Evolutionary conservation across 1,140 invertebrate species (phyloP).

Genomic region (Drosophila lacertosa): DNA sequence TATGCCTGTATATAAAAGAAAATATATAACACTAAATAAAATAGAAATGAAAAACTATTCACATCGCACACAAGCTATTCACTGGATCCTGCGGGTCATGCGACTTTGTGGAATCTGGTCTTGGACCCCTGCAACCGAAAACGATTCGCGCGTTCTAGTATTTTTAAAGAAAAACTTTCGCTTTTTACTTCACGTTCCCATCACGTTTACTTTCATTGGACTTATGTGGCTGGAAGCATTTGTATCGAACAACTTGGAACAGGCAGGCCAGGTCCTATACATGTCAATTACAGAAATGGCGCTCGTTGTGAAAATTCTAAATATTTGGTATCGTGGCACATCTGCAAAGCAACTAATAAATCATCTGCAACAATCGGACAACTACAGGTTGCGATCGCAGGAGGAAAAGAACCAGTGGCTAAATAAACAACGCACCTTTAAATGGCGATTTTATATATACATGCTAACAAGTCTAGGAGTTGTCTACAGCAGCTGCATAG

Average conservation of each 20-base stretch:
- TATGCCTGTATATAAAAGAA: constrained; percentile 46
- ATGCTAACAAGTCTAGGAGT: constrained; percentile 54
- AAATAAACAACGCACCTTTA: constrained; percentile 52
- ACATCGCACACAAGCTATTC: constrained; percentile 47
- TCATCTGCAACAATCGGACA: constrained; percentile 25
- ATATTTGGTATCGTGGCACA: constrained; percentile 56
- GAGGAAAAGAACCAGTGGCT: constrained; percentile 49
- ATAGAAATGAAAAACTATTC: constrained; percentile 31
- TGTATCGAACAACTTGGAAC: constrained; percentile 57
- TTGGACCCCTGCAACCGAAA: constrained; percentile 20
- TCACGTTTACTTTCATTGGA: constrained; percentile 65
- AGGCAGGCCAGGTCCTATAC: constrained; percentile 69
- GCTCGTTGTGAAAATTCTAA: constrained; percentile 64
- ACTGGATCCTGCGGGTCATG: constrained; percentile 55
- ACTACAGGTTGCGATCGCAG: constrained; percentile 26
- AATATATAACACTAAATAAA: neutral
- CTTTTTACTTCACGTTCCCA: constrained; percentile 63
- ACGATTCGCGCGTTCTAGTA: neutral
- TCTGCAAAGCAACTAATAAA: constrained; percentile 54
- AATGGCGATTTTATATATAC: constrained; percentile 54
- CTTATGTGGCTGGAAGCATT: constrained; percentile 77
- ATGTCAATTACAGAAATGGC: constrained; percentile 74
- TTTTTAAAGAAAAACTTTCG: constrained; percentile 43
- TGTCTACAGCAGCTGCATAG: constrained; percentile 50
- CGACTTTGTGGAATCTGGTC: constrained; percentile 66